A percentile compares a stretch with the other conserved stretches of the same genome.
These are phyloP conservation scores for Gopherus flavomarginatus DNA, from an alignment of 2,113 vertebrate genomes.

Conservation along the genomic window DNA sequence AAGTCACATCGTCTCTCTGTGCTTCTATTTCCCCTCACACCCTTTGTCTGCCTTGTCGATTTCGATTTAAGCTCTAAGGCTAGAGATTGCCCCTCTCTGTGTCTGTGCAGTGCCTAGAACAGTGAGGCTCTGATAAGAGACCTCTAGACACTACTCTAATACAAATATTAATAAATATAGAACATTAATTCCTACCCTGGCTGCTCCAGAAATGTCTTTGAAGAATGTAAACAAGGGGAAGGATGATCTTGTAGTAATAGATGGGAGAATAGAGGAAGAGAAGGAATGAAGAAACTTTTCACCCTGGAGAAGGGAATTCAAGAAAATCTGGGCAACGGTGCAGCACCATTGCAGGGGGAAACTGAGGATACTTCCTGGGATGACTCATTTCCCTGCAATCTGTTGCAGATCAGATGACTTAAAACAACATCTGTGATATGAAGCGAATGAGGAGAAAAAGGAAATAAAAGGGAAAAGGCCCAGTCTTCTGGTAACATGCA, in stretches of 20 bases:
- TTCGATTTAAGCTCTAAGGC: not conserved
- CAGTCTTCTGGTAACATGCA: not conserved
- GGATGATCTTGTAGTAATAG: not conserved
- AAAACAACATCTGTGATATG: rapidly evolving
- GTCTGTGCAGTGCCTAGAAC: not conserved
- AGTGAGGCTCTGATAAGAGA: not conserved
- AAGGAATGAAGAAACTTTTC: not conserved
- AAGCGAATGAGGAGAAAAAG: not conserved
- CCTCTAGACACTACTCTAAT: not conserved
- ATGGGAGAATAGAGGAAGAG: not conserved
- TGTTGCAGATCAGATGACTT: not conserved
- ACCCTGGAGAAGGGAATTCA: not conserved
- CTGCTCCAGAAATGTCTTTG: not conserved
- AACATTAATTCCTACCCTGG: not conserved
- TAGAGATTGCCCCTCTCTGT: not conserved
- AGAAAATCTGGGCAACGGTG: rapidly evolving
- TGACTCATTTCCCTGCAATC: not conserved
- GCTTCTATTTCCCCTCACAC: not conserved
- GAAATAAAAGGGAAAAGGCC: not conserved
- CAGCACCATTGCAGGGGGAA: not conserved
- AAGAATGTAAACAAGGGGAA: not conserved
- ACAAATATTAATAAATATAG: not conserved
- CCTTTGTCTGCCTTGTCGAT: not conserved
- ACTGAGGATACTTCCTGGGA: not conserved
- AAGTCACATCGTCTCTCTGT: not conserved